Conservation (phyloP, 2,113 vertebrate species). For the Myotis brandtii region DNA sequence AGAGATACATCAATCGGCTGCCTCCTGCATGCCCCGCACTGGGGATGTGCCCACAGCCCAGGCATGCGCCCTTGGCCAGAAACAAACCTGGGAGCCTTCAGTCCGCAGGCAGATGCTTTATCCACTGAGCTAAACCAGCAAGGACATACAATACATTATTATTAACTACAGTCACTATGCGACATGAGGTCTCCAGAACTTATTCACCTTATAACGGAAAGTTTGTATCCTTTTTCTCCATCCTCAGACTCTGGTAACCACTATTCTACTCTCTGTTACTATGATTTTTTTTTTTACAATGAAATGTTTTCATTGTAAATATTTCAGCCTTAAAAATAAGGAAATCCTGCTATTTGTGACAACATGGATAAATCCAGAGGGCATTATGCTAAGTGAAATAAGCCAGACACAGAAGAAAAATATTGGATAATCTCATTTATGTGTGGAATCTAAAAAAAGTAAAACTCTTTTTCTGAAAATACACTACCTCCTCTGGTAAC, state of each 20-base stretch:
- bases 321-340: background rate
- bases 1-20: too few species aligned
- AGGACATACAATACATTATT: background rate
- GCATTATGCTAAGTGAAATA: background rate
- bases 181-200: background rate
- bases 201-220: background rate
- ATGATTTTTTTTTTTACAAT: background rate
- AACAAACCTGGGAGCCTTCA: too few species aligned
- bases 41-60: too few species aligned
- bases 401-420: background rate
- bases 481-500: background rate
- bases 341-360: background rate
- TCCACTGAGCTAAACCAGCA: too few species aligned
- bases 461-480: background rate
- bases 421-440: background rate
- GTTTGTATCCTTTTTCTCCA: background rate
- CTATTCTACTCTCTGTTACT: background rate
- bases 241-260: background rate
- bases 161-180: background rate
- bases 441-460: background rate
- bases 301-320: background rate
- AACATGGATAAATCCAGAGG: background rate
- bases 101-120: too few species aligned
- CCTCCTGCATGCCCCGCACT: too few species aligned
- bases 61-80: too few species aligned